These are phyloP conservation scores for Aphidoletes aphidimyza DNA, from an alignment of 2,888 invertebrate genomes.

Conservation along the genomic window DNA sequence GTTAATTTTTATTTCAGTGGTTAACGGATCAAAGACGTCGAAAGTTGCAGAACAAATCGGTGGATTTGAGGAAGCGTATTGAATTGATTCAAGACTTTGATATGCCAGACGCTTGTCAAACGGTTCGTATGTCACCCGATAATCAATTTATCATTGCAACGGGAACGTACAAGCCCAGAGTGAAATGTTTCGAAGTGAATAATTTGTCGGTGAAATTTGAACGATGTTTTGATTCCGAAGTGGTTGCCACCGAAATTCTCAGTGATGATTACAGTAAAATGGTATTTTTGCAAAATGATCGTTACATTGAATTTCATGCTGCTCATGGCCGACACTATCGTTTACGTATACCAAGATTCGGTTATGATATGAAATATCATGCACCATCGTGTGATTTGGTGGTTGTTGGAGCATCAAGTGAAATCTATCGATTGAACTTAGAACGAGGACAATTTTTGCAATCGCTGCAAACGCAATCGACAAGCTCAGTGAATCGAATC, in stretches of 20 bases:
- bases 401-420: conserved; percentile 87
- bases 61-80: conserved; percentile 88
- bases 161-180: conserved; percentile 94
- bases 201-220: conserved; percentile 98
- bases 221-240: conserved; percentile 96
- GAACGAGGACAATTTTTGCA: conserved; percentile 95
- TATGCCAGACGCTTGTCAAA: conserved; percentile 94
- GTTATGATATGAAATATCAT: conserved; percentile 93
- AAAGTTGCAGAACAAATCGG: conserved; percentile 85
- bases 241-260: conserved; percentile 90
- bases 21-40: conserved; percentile 85
- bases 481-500: conserved; percentile 81
- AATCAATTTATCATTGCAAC: conserved; percentile 91
- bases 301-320: conserved; percentile 95
- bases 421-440: conserved; percentile 93
- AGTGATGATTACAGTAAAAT: conserved; percentile 97
- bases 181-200: conserved; percentile 95
- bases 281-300: conserved; percentile 82
- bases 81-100: conserved; percentile 99
- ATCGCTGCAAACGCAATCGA: conserved; percentile 79
- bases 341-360: conserved; percentile 92
- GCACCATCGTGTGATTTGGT: conserved; percentile 90
- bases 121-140: conserved; percentile 86
- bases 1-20: conserved; percentile 73
- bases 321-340: conserved; percentile 92